phyloP scores from a whole-genome alignment of 2,888 invertebrate genomes.

The Nemoura dubitans region DNA sequence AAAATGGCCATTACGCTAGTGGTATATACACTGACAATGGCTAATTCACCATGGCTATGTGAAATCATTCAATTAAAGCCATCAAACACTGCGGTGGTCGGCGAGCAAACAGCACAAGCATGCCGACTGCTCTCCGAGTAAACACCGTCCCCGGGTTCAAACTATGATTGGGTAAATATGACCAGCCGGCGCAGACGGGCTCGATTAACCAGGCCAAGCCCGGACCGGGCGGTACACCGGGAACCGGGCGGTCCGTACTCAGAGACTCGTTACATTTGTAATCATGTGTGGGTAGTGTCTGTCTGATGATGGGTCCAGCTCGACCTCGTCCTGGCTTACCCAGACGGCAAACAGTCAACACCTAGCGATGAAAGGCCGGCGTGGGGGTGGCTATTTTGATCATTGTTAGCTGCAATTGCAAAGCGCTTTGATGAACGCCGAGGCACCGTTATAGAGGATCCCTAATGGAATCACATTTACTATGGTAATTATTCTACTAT shows the following conservation, averaged over 20 bases:
- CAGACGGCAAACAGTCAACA: neutral
- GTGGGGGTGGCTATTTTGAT: too few species aligned
- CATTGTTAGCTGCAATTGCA: too few species aligned
- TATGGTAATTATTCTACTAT: too few species aligned
- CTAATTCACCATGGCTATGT: conserved; percentile 49
- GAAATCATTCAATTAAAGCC: conserved; percentile 53
- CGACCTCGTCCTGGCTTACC: neutral
- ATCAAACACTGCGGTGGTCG: conserved; percentile 27
- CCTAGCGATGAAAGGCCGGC: neutral
- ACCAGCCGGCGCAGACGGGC: neutral
- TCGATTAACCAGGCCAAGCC: neutral
- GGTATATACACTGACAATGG: conserved; percentile 46
- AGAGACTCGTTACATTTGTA: neutral
- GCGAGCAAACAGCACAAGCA: conserved; percentile 46
- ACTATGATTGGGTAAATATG: conserved; percentile 26
- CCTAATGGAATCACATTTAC: too few species aligned
- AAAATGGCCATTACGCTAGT: neutral
- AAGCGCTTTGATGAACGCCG: too few species aligned
- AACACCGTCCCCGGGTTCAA: conserved; percentile 13
- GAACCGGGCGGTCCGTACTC: too few species aligned
- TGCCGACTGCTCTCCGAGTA: neutral
- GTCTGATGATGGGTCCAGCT: neutral
- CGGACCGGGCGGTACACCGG: neutral
- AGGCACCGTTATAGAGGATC: too few species aligned
- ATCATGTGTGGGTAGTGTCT: neutral